Base-by-base conservation (phyloP, 2,888 invertebrate species). In the Ormyrus rosae region DNA sequence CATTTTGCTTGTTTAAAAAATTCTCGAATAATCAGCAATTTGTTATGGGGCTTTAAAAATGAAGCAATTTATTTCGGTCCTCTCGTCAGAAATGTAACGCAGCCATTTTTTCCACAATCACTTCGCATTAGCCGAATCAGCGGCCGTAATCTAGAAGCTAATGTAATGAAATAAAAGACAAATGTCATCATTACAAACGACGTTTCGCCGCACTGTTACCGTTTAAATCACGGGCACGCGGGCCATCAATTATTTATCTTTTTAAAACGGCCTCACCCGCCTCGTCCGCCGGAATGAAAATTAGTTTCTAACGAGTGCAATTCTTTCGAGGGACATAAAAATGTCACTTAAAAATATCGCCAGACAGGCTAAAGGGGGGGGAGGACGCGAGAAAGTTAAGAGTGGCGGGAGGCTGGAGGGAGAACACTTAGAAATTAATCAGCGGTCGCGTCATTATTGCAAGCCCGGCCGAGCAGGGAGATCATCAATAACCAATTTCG, bases 401-500 rank as follows among this genome's bases (percentile, higher is more conserved):
- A 7, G 72, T 48, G 13, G 0, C 34, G 34, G 58, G 3, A 13
- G 19, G 19, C 50, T 2, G 58, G 73, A 13, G 6, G 50, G 46
- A 11, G 64, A 80, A 58, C 58, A 34, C 68, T 55, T 51, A 46
- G 73, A 82, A 81, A 80, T 81, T 82, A 82, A 82, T 81, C 80
- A 77, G 80, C 56, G 77, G 51, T 72, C 61, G 60, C 74, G 77
- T 77, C 78, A 67, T 79, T 75, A 84, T 84, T 85, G 86, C 84
- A 82, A 83, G 84, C 84, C 84, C 85, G 85, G 81, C 83, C 83
- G 83, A 85, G 84, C 82, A 72, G 70, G 85, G 85, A 86, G 87
- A 87, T 87, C 88, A 89, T 88, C 88, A 87, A 89, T 89, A 89
- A 89, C 87, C 88, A 88, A 89, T 89, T 89, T 88, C 86, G 85